phyloP scores from a whole-genome alignment of 1,140 invertebrate species.

The Paramacrobiotus metropolitanus region DNA sequence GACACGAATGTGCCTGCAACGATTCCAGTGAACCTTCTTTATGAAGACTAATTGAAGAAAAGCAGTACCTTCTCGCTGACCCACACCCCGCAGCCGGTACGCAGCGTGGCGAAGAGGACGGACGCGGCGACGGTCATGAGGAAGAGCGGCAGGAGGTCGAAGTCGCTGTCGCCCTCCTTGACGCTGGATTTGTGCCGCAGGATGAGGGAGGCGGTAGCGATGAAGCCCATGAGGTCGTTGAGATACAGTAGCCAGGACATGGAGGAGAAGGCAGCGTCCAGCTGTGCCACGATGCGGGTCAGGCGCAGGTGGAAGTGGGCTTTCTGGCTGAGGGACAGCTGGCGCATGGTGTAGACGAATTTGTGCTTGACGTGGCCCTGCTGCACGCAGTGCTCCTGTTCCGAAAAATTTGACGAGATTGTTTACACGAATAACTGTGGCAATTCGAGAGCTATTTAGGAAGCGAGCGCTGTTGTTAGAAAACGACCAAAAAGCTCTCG shows the following conservation, averaged over 20 bases:
- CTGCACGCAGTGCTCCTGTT: too few relatives aligned
- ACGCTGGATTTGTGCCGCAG: neutral
- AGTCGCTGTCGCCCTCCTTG: neutral
- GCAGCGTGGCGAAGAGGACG: neutral
- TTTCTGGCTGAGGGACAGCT: neutral
- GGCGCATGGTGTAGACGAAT: too few relatives aligned
- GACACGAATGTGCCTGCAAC: neutral
- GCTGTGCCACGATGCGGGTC: neutral
- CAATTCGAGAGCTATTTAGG: too few relatives aligned
- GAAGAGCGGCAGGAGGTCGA: neutral
- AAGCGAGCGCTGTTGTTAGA: too few relatives aligned
- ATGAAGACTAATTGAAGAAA: neutral
- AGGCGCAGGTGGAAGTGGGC: neutral
- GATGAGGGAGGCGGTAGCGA: neutral
- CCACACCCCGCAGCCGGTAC: neutral
- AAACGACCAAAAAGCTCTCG: too few relatives aligned
- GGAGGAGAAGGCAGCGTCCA: neutral
- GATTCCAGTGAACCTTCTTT: neutral
- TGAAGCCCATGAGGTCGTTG: neutral
- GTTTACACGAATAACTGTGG: too few relatives aligned
- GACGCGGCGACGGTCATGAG: neutral
- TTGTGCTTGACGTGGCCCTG: too few relatives aligned
- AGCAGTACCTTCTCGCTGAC: slow-evolving; percentile 1
- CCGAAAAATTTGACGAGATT: too few relatives aligned
- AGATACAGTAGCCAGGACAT: neutral